phyloP scores from a whole-genome alignment of 2,888 invertebrate genomes.

The Sisyra nigra region DNA sequence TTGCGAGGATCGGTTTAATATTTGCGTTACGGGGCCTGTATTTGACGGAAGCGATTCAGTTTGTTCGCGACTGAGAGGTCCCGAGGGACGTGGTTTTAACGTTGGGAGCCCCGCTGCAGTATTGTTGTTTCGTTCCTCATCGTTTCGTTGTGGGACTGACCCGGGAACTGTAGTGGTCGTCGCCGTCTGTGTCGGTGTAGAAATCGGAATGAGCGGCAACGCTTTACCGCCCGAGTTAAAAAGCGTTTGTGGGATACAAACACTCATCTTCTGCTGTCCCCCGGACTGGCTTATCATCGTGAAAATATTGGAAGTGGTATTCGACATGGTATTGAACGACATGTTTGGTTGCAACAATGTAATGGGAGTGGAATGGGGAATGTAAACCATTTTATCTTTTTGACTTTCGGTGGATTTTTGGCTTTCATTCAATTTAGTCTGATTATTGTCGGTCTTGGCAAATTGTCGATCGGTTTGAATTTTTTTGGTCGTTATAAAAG shows the following conservation, averaged over 20 bases:
- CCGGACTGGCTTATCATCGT: not conserved
- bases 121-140: constrained; percentile 6
- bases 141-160: not conserved
- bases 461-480: not conserved
- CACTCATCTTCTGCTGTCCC: not conserved
- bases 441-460: not conserved
- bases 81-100: constrained; percentile 29
- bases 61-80: constrained; percentile 24
- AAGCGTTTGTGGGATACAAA: not conserved
- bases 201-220: not conserved
- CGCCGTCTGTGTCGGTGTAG: not conserved
- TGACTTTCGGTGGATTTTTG: not conserved
- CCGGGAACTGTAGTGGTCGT: not conserved
- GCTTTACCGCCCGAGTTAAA: not conserved
- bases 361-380: not conserved
- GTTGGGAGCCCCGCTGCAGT: constrained; percentile 20
- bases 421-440: constrained; percentile 1
- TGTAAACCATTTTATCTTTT: constrained; percentile 5
- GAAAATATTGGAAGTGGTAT: constrained; percentile 1
- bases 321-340: not conserved
- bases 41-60: constrained; percentile 28
- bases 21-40: constrained; percentile 38
- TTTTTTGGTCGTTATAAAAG: not conserved
- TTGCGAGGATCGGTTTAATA: constrained; percentile 38
- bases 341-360: not conserved